Conservation (phyloP, 2,888 invertebrate genomes). For the Syritta pipiens region DNA sequence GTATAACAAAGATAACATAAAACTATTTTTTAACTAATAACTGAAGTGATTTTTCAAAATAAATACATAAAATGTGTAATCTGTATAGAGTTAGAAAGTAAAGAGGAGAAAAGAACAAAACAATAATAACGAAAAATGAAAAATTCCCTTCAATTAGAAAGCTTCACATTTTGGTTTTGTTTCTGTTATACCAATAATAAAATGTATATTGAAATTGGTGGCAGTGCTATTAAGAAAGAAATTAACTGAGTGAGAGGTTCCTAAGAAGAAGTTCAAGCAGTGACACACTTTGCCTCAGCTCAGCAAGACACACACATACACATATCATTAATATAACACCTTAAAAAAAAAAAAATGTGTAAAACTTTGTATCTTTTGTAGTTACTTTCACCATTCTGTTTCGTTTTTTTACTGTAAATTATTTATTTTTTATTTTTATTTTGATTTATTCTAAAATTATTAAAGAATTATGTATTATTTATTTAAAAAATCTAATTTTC, state of each 20-base stretch:
- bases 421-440: slow-evolving; percentile 24
- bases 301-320: slow-evolving; percentile 41
- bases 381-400: slow-evolving; percentile 33
- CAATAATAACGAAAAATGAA: neutral
- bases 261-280: neutral
- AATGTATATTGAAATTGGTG: slow-evolving; percentile 15
- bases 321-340: slow-evolving; percentile 45
- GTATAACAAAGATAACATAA: slow-evolving; percentile 3
- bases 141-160: slow-evolving; percentile 6
- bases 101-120: neutral
- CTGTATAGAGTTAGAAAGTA: slow-evolving; percentile 28
- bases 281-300: neutral
- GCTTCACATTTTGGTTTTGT: slow-evolving; percentile 9
- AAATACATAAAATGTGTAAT: slow-evolving; percentile 23
- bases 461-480: slow-evolving; percentile 47
- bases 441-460: slow-evolving; percentile 32
- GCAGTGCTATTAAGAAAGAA: slow-evolving; percentile 49
- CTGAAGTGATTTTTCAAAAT: slow-evolving; percentile 3
- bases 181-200: slow-evolving; percentile 7
- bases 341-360: slow-evolving; percentile 24
- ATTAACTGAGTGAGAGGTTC: slow-evolving; percentile 23
- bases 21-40: slow-evolving; percentile 1
- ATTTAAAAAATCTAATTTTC: slow-evolving; percentile 46
- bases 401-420: slow-evolving; percentile 38
- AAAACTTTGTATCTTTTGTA: slow-evolving; percentile 45